These are phyloP conservation scores for Strigamia maritima DNA, from an alignment of 2,888 invertebrate species.

Conservation along the genomic window DNA sequence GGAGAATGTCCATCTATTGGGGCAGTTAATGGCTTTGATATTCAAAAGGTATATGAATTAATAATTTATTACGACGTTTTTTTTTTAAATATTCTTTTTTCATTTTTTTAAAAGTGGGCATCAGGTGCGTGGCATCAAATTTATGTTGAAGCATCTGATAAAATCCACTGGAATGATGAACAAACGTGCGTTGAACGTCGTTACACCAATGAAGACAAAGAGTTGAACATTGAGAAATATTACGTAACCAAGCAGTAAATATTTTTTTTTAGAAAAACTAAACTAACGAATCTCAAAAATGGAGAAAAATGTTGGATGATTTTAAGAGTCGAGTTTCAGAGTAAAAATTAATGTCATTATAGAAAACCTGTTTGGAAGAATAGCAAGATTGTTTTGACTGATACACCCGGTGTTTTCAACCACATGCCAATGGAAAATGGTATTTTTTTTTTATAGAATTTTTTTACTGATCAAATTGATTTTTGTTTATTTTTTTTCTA, in stretches of 20 bases:
- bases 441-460: not conserved
- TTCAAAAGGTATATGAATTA: not conserved
- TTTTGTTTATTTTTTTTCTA: not conserved
- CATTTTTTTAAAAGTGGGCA: not conserved
- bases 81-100: no score
- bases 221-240: not conserved
- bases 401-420: not conserved
- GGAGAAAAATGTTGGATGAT: no score
- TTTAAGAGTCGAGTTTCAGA: no score
- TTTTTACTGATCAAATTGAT: not conserved
- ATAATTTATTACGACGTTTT: no score
- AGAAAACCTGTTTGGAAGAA: not conserved
- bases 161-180: not conserved
- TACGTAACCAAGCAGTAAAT: not conserved
- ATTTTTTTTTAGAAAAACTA: not conserved
- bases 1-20: not conserved
- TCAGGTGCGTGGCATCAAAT: not conserved
- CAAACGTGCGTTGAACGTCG: not conserved
- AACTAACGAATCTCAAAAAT: no score
- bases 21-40: not conserved
- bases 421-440: not conserved
- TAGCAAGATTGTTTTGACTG: not conserved
- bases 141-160: not conserved
- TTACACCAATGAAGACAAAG: not conserved
- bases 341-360: no score